phyloP scores from a whole-genome alignment of 2,113 vertebrate genomes.

The Rhea pennata region DNA sequence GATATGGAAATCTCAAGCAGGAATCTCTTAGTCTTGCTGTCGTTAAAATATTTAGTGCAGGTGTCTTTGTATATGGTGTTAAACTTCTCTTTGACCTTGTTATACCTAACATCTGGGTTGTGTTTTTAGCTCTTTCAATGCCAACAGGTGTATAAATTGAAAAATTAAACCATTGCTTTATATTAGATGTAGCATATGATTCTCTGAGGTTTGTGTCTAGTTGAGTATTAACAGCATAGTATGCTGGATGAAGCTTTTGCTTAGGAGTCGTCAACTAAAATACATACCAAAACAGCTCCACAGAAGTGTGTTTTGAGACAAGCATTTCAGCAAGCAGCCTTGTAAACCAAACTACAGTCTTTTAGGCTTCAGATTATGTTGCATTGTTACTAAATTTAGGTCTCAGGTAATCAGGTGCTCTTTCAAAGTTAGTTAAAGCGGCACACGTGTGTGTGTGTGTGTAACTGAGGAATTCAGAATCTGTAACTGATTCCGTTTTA shows the following conservation, averaged over 20 bases:
- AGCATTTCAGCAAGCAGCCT: fast-evolving
- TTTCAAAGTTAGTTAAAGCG: fast-evolving
- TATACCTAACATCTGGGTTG: constrained; percentile 39
- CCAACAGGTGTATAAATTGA: background rate
- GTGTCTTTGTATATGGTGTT: background rate
- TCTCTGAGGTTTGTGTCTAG: background rate
- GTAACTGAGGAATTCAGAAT: background rate
- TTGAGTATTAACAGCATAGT: fast-evolving
- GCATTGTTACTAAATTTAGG: background rate
- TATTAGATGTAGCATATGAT: fast-evolving
- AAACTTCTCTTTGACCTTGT: background rate
- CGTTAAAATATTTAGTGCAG: constrained; percentile 17
- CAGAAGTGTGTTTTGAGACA: background rate
- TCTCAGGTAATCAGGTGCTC: background rate
- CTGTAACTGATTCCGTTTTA: background rate
- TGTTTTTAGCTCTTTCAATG: background rate
- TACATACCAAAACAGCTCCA: background rate
- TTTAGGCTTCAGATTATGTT: background rate
- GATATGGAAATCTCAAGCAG: background rate
- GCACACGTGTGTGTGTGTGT: background rate
- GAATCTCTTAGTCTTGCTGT: constrained; percentile 2
- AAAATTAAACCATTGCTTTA: fast-evolving
- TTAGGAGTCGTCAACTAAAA: background rate
- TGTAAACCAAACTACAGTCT: fast-evolving
- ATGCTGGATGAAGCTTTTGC: fast-evolving